Evolutionary conservation across 2,113 vertebrate species (phyloP), one percentile per base, ranked within the genome.

Genomic region (Hydropotes inermis): DNA sequence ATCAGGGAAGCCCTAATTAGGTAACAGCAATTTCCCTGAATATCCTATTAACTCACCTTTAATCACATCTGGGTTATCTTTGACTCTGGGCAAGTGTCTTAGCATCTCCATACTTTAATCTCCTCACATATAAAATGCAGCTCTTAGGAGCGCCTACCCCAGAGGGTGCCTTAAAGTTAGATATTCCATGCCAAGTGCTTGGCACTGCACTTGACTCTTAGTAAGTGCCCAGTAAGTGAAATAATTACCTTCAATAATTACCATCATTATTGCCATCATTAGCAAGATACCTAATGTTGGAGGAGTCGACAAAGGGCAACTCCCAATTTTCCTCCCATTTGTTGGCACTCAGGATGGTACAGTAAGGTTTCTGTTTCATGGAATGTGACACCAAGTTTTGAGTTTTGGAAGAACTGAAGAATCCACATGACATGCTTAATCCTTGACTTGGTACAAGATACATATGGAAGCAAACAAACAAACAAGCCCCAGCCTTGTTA

Each of bases 371-470:
- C 47, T 47, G 12, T 28, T 54, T 85, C 47, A 58, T 9, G 36
- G n/a, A 92, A n/a, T 47, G 30, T 87, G 70, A 67, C 52, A 25
- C 4, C 55, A 30, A 95, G 45, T 47, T 91, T 89, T 70, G 33
- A 95, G 61, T 47, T 91, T 89, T 54, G 17, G 60, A 76, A 55
- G 28, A 86, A 50, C 5, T n/a, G 17, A 64, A 17, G 16, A 86
- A 64, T 67, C 28, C 36, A 52, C 0, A 3, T 5, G 25, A 21
- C 21, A 43, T 43, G 36, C 43, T 87, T 16, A 19, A 13, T 6
- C 19, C 16, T 87, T 45, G 15, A 50, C 16, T 6, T 36, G 50
- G 47, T 30, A n/a, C 9, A 4, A 2, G 30, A 2, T 43, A 50
- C 15, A 11, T 28, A 13, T 30, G 47, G 36, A 89, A 19, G 87